Base-by-base conservation (phyloP, 2,888 invertebrate species). In the Sicus ferrugineus region DNA sequence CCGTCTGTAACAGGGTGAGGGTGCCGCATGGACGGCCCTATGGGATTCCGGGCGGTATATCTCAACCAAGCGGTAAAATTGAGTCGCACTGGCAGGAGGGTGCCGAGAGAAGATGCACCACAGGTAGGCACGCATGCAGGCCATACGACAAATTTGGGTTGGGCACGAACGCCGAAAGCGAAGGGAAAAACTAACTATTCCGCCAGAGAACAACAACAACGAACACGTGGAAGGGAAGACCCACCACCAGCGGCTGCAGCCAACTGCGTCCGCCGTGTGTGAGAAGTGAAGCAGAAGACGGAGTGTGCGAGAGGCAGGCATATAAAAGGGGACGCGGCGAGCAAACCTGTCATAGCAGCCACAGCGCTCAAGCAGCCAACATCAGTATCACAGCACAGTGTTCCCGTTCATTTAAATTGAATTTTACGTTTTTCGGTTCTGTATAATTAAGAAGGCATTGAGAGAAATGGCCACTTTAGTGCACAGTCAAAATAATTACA, bases 401-500 rank as follows among this genome's bases (percentile, higher is more conserved):
- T 19, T 16, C 34, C 34, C 59, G 63, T 63, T 5, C 28, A 26
- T 16, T 23, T 54, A n/a, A 46, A 3, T 46, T 26, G 23, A 26
- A 23, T 61, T 38, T 31, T 38, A 42, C 14, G 38, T 23, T 42
- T 21, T 21, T 62, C 3, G 59, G n/a, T n/a, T n/a, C n/a, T n/a
- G n/a, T n/a, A n/a, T n/a, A n/a, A n/a, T n/a, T n/a, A n/a, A n/a
- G n/a, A n/a, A n/a, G n/a, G n/a, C n/a, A n/a, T n/a, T n/a, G n/a
- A n/a, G n/a, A n/a, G n/a, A n/a, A 2, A 81, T 80, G 80, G 73
- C 77, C 68, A 68, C 75, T 74, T 71, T 26, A 58, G 21, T 65
- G 70, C 46, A 73, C 76, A 70, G 67, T 75, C 73, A 72, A 86
- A 70, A 68, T 76, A 73, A 73, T 86, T 95, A 95, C 86, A 93